Conservation (phyloP, 2,113 vertebrate species). For the Suricata suricatta region DNA sequence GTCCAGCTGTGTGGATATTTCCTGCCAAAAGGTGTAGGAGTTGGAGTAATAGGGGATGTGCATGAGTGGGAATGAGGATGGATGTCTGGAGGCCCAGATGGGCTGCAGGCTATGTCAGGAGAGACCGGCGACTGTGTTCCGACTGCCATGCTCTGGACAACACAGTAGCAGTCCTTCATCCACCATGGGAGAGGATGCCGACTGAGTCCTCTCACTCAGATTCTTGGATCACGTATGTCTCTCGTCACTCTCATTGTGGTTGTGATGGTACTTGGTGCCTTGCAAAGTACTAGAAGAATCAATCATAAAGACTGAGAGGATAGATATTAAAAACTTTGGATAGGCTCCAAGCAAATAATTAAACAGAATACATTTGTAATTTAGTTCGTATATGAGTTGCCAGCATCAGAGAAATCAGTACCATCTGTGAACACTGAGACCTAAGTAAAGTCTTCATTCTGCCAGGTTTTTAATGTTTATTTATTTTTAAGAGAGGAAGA, state of each 20-base stretch:
- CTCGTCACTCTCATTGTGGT: neutral
- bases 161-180: neutral
- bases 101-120: neutral
- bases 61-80: neutral
- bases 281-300: neutral
- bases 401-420: neutral
- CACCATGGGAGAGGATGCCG: neutral
- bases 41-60: neutral
- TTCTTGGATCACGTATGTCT: neutral
- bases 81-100: conserved; percentile 49
- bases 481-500: no score
- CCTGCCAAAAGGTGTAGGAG: conserved; percentile 69
- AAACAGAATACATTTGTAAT: neutral
- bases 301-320: neutral
- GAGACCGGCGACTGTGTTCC: neutral
- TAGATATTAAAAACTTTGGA: neutral
- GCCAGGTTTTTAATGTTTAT: neutral
- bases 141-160: conserved; percentile 1
- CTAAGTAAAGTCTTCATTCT: neutral
- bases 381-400: neutral
- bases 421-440: neutral
- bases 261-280: neutral
- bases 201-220: neutral
- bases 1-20: conserved; percentile 73
- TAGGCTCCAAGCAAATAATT: neutral